Evolutionary conservation across 1,140 invertebrate genomes (phyloP).

Genomic region (Meloidogyne exigua): DNA sequence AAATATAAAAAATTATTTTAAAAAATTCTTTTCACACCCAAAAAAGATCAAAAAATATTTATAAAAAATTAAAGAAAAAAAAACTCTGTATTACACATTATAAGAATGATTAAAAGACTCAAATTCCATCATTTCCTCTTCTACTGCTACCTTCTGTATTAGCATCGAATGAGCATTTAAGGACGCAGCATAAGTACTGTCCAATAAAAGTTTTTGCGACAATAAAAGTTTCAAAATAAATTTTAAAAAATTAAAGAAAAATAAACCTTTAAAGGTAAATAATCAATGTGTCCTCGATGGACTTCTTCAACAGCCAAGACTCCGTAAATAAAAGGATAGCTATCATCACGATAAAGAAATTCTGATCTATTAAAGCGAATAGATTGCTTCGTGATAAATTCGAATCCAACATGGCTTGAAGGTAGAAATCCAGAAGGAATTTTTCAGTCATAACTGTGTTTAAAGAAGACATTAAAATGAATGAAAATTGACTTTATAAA

Average conservation of each 20-base stretch:
- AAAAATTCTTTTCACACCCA: too few relatives aligned
- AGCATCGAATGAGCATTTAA: constrained; percentile 81
- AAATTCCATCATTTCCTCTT: constrained; percentile 75
- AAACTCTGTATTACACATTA: constrained; percentile 49
- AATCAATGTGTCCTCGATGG: constrained; percentile 90
- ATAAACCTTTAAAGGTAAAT: constrained; percentile 91
- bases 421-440: constrained; percentile 1
- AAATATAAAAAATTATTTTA: too few relatives aligned
- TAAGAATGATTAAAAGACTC: constrained; percentile 99
- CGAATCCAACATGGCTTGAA: constrained; percentile 12
- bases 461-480: too few relatives aligned
- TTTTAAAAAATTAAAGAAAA: too few relatives aligned
- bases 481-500: too few relatives aligned
- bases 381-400: constrained; percentile 59
- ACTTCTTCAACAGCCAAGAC: constrained; percentile 82
- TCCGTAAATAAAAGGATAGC: constrained; percentile 46
- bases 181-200: constrained; percentile 81
- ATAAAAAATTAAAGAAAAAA: too few relatives aligned
- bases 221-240: not conserved
- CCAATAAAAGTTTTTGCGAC: constrained; percentile 64
- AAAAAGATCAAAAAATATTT: too few relatives aligned
- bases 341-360: constrained; percentile 62
- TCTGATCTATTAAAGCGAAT: constrained; percentile 83
- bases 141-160: constrained; percentile 75
- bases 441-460: not conserved